These are phyloP conservation scores for Catalaphyllia jardinei DNA, from an alignment of 64 coral and sea anemone genomes.

Conservation along the genomic window DNA sequence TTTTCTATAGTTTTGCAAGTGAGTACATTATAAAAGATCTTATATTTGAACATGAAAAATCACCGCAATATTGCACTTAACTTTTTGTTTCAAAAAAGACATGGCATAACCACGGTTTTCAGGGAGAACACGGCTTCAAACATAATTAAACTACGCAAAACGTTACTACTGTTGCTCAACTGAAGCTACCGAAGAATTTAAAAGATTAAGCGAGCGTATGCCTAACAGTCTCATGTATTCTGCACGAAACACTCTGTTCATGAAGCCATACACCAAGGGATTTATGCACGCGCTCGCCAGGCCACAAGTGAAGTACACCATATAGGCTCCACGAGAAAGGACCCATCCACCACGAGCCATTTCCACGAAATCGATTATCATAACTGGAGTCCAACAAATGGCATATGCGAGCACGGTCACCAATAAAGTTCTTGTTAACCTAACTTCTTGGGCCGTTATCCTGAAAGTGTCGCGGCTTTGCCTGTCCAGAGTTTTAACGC, in stretches of 20 bases:
- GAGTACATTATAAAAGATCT: too few species aligned
- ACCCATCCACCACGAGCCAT: neutral
- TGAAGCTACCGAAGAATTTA: neutral
- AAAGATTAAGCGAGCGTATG: neutral
- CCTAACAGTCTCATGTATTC: conserved; percentile 12
- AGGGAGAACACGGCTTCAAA: too few species aligned
- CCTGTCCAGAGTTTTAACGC: neutral
- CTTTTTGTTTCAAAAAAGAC: too few species aligned
- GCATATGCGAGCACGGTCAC: conserved; percentile 16
- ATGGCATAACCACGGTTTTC: too few species aligned
- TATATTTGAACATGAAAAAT: too few species aligned
- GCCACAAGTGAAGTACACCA: conserved; percentile 22
- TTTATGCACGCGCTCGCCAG: neutral
- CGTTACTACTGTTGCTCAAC: neutral
- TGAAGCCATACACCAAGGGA: conserved; percentile 32
- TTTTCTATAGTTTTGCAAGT: too few species aligned
- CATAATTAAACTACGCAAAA: neutral
- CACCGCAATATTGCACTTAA: too few species aligned
- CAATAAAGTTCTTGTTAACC: conserved; percentile 5
- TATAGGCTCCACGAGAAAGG: conserved; percentile 5
- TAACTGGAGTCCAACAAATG: conserved; percentile 24
- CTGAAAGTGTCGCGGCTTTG: neutral
- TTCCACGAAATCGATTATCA: conserved; percentile 18
- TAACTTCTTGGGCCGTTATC: conserved; percentile 18
- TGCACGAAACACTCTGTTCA: conserved; percentile 30